Percentiles rank a stretch among this genome's conserved stretches.
Evolutionary conservation across 2,797 vertebrate genomes (phyloP).

Genomic region (Sebastes kiyomatsui): DNA sequence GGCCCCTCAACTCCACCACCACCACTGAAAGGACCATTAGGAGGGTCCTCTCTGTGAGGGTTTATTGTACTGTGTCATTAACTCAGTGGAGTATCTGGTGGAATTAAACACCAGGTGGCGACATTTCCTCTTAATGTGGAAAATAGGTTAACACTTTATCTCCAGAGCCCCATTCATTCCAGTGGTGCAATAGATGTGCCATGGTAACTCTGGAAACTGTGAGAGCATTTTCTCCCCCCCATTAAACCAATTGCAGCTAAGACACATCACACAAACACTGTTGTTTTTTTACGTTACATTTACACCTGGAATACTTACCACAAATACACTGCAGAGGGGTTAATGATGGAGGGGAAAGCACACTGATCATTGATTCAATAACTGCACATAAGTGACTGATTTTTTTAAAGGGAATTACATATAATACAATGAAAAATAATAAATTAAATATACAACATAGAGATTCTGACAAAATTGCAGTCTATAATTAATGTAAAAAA

Average conservation of each 20-base stretch:
- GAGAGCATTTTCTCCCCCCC: not conserved
- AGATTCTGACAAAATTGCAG: not conserved
- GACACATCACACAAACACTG: slow-evolving; percentile 11
- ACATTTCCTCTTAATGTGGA: slow-evolving; percentile 17
- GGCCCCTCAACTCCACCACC: not conserved
- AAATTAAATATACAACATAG: not conserved
- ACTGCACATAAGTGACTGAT: not conserved
- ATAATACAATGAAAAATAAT: not conserved
- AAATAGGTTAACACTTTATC: slow-evolving; percentile 31
- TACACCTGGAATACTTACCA: slow-evolving; percentile 2
- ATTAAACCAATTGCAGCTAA: slow-evolving; percentile 31
- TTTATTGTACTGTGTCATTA: not conserved
- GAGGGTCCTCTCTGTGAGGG: slow-evolving; percentile 1
- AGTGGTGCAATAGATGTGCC: slow-evolving; percentile 5
- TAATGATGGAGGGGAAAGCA: not conserved
- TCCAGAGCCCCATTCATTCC: slow-evolving; percentile 14
- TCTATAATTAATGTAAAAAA: not conserved
- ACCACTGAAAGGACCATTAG: slow-evolving; percentile 30
- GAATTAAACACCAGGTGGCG: slow-evolving; percentile 61
- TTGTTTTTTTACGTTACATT: not conserved
- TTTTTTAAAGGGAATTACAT: not conserved
- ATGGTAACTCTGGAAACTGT: slow-evolving; percentile 20
- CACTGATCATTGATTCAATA: not conserved
- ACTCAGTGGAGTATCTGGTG: not conserved
- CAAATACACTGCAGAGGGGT: not conserved